Base-by-base conservation (phyloP, 92 coral and sea anemone species). In the Nematostella vectensis region DNA sequence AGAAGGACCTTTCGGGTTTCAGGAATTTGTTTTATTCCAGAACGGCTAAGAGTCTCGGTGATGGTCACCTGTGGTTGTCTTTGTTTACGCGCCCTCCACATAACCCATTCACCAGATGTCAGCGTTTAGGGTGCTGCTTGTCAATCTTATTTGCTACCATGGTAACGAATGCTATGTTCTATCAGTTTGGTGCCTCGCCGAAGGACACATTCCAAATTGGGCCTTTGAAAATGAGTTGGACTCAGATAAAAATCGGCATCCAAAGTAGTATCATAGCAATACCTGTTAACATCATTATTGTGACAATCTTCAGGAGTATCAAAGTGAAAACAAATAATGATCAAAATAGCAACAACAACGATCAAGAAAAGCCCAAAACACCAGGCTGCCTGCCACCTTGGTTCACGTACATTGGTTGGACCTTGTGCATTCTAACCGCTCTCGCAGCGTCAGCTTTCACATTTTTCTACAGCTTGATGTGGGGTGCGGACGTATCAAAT, bases 101-200 rank as follows among this genome's bases (percentile, higher is more conserved):
- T 55, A 87, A 77, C 56, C 76, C 96, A 17, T 87, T 87, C 47
- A 87, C 86, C 13, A 75, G 96, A 18, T 79, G 80, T 25, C 96
- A 86, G 39, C 71, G 96, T 28, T 45, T 82, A 50, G 80, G 81
- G 6, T 82, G 96, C 27, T 86, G 96, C 48, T 45, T 86, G 17
- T 81, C 96, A 12, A 59, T 86, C 13, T 59, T 86, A 20, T 86
- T 86, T 31, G 85, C 96, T 0, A 67, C 96, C 50, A 86, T 86
- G 96, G 72, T 86, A 8, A 82, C 89, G 28, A 86, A 86, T 62
- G 96, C 96, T 27, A 86, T 86, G 96, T 86, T 86, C 54, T 86
- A 82, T 69, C 83, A 86, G 27, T 82, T 76, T 39, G 96, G 89
- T 3, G 68, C 79, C 1, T 58, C 74, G 9, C 91, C 96, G 29